phyloP scores from a whole-genome alignment of 2,113 vertebrate species.

The Alexandromys fortis region DNA sequence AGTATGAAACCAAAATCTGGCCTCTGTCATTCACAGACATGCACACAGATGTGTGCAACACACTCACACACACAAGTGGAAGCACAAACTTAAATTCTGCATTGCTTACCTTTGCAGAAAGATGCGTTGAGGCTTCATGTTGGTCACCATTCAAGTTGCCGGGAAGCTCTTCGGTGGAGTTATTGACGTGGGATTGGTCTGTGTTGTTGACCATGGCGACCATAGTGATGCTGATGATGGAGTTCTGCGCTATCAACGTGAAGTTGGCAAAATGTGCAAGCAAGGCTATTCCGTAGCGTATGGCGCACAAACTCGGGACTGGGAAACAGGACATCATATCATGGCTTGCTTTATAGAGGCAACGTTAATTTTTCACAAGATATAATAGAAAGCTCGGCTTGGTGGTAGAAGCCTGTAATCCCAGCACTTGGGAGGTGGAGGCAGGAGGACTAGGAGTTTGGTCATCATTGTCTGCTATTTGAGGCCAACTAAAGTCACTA shows the following conservation, averaged over 20 bases:
- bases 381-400: background rate
- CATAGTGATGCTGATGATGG: constrained; percentile 56
- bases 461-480: background rate
- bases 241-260: background rate
- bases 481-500: background rate
- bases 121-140: background rate
- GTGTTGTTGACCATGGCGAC: constrained; percentile 70
- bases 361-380: background rate
- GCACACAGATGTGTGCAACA: no score
- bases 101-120: constrained; percentile 41
- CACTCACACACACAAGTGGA: background rate
- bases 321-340: constrained; percentile 24
- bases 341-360: background rate
- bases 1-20: background rate
- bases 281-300: constrained; percentile 51
- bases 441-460: background rate
- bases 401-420: background rate
- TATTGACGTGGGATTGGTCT: background rate
- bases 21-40: background rate
- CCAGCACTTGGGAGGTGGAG: background rate
- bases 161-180: background rate
- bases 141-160: background rate
- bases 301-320: constrained; percentile 56
- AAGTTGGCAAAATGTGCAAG: constrained; percentile 45
- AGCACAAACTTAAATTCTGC: background rate